These are phyloP conservation scores for Fistularia commersonii DNA, from an alignment of 2,797 vertebrate genomes.

Conservation along the genomic window DNA sequence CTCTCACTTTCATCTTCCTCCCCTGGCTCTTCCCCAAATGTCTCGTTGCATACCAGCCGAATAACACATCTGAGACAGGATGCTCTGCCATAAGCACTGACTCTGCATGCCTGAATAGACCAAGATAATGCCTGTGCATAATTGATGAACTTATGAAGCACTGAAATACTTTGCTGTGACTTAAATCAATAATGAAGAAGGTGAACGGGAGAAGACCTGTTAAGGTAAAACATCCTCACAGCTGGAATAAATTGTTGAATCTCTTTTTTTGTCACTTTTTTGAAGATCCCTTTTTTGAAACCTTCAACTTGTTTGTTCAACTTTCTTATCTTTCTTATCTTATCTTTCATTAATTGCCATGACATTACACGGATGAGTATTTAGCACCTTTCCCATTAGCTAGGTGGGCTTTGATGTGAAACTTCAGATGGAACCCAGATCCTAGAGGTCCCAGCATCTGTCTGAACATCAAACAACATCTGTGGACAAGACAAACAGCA, in stretches of 20 bases:
- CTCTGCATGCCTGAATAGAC: slow-evolving; percentile 74
- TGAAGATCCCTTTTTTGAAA: slow-evolving; percentile 14
- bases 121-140: slow-evolving; percentile 64
- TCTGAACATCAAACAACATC: slow-evolving; percentile 59
- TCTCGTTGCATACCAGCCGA: slow-evolving; percentile 64
- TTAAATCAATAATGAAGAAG: slow-evolving; percentile 34
- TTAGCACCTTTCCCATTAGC: slow-evolving; percentile 48
- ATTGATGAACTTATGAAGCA: slow-evolving; percentile 70
- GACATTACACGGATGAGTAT: slow-evolving; percentile 26
- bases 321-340: not conserved
- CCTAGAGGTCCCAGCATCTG: slow-evolving; percentile 75
- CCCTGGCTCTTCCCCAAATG: slow-evolving; percentile 75
- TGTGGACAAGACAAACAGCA: slow-evolving; percentile 61
- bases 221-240: slow-evolving; percentile 8
- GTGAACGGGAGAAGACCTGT: slow-evolving; percentile 7
- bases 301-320: slow-evolving; percentile 14
- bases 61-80: slow-evolving; percentile 67
- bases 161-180: slow-evolving; percentile 46
- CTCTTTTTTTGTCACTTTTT: not conserved
- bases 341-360: slow-evolving; percentile 7
- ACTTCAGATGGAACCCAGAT: slow-evolving; percentile 42
- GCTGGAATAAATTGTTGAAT: slow-evolving; percentile 16
- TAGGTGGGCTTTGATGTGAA: slow-evolving; percentile 73
- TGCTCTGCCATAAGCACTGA: slow-evolving; percentile 55
- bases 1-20: slow-evolving; percentile 79